Conservation (phyloP, 2,797 vertebrate species). For the Dendrocincla tyrannina region DNA sequence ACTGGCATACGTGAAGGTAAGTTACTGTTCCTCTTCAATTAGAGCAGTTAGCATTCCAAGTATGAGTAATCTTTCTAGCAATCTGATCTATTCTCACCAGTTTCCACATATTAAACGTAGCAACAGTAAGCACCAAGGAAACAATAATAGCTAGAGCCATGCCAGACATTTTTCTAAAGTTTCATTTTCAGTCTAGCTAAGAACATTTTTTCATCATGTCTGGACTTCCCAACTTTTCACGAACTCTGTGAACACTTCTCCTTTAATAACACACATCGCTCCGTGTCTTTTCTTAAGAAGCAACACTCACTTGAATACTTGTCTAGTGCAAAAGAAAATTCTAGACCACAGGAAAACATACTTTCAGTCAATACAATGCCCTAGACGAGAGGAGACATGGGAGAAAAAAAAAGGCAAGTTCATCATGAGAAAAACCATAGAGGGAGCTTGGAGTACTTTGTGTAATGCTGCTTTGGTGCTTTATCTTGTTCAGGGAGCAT, state of each 20-base stretch:
- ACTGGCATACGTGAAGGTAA: background rate
- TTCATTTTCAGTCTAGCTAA: constrained; percentile 5
- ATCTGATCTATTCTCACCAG: background rate
- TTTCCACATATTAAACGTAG: constrained; percentile 17
- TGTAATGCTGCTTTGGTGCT: background rate
- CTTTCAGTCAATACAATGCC: background rate
- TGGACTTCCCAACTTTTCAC: background rate
- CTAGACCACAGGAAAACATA: background rate
- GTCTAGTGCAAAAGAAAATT: background rate
- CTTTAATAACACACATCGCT: background rate
- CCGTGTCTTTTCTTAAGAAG: background rate
- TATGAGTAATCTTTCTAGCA: background rate
- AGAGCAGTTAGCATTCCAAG: background rate
- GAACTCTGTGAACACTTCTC: background rate
- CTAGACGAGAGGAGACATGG: background rate
- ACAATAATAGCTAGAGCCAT: background rate
- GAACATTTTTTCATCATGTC: background rate
- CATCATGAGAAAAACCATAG: background rate
- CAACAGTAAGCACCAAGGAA: background rate
- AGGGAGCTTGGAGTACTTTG: background rate
- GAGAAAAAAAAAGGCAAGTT: background rate
- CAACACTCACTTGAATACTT: background rate
- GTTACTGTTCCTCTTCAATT: background rate
- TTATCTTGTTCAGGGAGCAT: constrained; percentile 23
- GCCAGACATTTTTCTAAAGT: background rate